Conservation (phyloP, 1,140 invertebrate species). For the Pemphigus obesinymphae region DNA sequence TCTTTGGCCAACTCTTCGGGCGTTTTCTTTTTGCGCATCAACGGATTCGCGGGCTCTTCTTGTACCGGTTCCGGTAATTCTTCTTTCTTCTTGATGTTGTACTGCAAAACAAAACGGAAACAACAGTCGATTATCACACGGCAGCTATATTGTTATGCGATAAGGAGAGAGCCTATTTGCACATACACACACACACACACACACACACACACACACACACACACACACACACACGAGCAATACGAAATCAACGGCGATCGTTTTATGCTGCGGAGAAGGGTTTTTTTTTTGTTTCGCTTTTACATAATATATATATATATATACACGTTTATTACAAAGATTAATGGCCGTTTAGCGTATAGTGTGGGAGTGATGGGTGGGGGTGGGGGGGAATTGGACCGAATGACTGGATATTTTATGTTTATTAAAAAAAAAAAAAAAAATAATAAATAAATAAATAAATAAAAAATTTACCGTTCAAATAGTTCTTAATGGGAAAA, state of each 20-base stretch:
- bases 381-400: background rate
- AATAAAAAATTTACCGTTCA: background rate
- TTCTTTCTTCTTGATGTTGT: constrained; percentile 96
- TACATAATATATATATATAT: background rate
- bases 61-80: constrained; percentile 73
- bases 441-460: too few relatives aligned
- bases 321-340: background rate
- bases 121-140: background rate
- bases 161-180: too few relatives aligned
- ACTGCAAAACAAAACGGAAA: constrained; percentile 59
- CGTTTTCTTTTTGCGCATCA: constrained; percentile 96
- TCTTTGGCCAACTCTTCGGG: constrained; percentile 93
- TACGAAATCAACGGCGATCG: too few relatives aligned
- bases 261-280: background rate
- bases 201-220: too few relatives aligned
- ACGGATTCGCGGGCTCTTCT: constrained; percentile 78
- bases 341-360: constrained; percentile 12
- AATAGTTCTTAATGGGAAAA: constrained; percentile 25
- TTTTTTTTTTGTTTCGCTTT: background rate
- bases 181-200: too few relatives aligned
- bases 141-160: background rate
- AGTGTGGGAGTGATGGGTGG: too few relatives aligned
- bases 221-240: too few relatives aligned
- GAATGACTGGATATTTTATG: background rate
- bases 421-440: too few relatives aligned